These are phyloP conservation scores for Rhysida immarginata DNA, from an alignment of 1,140 invertebrate species.

Conservation along the genomic window DNA sequence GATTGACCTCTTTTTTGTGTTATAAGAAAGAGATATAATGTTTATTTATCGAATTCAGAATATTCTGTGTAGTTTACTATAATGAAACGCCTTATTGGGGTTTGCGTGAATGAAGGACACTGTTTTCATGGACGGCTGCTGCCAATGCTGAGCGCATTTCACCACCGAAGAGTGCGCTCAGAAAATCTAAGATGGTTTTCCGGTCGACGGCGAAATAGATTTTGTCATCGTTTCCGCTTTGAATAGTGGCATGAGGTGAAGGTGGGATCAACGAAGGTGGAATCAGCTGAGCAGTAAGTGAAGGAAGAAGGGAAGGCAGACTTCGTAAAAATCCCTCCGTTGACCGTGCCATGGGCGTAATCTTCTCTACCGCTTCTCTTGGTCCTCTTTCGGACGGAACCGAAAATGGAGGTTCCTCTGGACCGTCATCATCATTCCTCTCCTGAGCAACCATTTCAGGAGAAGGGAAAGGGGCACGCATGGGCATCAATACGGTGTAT, in stretches of 20 bases:
- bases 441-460: neutral
- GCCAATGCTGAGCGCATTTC: neutral
- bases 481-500: too few species aligned
- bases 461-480: too few species aligned
- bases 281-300: too few species aligned
- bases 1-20: too few species aligned
- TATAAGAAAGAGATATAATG: too few species aligned
- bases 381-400: neutral
- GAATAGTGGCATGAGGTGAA: too few species aligned
- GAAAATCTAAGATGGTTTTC: neutral
- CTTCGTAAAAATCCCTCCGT: neutral
- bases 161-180: neutral
- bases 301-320: neutral
- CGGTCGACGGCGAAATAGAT: neutral
- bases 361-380: neutral
- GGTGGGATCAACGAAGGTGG: too few species aligned
- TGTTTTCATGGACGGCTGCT: neutral
- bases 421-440: neutral
- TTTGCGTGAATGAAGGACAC: neutral
- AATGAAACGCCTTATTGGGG: too few species aligned
- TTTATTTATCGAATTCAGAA: too few species aligned
- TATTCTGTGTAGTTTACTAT: too few species aligned
- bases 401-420: neutral
- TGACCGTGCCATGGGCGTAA: neutral
- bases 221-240: neutral